Evolutionary conservation across 2,888 invertebrate species (phyloP).

Genomic region (Teinopalpus imperialis): DNA sequence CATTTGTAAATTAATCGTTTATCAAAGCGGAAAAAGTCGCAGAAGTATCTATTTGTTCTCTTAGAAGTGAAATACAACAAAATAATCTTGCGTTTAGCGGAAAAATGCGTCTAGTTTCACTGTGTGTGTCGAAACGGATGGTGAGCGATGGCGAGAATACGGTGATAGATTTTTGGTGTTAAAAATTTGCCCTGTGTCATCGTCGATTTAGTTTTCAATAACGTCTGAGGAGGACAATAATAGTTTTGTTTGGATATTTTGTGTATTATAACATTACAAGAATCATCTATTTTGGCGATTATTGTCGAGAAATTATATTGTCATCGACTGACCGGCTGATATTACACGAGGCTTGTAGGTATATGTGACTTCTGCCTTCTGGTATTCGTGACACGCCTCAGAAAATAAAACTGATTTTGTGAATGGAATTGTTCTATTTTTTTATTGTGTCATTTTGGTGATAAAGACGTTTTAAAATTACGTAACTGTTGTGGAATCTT

Average conservation of each 20-base stretch:
- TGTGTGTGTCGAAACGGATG: conserved; percentile 73
- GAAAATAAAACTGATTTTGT: conserved; percentile 79
- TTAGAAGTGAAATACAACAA: conserved; percentile 74
- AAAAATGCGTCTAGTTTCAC: conserved; percentile 81
- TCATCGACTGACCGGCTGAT: conserved; percentile 83
- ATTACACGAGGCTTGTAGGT: conserved; percentile 83
- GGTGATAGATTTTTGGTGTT: conserved; percentile 83
- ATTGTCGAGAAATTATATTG: conserved; percentile 76
- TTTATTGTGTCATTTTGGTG: conserved; percentile 79
- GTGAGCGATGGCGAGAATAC: conserved; percentile 82
- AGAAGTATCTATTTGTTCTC: conserved; percentile 67
- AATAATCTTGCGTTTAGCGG: conserved; percentile 73
- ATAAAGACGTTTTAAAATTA: conserved; percentile 78
- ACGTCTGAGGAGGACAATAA: conserved; percentile 62
- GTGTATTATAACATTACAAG: conserved; percentile 63
- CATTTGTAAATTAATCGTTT: conserved; percentile 80
- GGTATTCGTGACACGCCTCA: conserved; percentile 82
- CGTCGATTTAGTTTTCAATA: conserved; percentile 71
- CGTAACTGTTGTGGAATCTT: conserved; percentile 82
- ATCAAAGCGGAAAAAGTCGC: conserved; percentile 64
- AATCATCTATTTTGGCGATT: conserved; percentile 65
- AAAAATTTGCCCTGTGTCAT: conserved; percentile 80
- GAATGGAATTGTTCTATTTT: conserved; percentile 75
- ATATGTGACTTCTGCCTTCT: conserved; percentile 81
- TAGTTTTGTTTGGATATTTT: conserved; percentile 66